Evolutionary conservation across 1,140 invertebrate species (phyloP).

Genomic region (Pentalonia nigronervosa): DNA sequence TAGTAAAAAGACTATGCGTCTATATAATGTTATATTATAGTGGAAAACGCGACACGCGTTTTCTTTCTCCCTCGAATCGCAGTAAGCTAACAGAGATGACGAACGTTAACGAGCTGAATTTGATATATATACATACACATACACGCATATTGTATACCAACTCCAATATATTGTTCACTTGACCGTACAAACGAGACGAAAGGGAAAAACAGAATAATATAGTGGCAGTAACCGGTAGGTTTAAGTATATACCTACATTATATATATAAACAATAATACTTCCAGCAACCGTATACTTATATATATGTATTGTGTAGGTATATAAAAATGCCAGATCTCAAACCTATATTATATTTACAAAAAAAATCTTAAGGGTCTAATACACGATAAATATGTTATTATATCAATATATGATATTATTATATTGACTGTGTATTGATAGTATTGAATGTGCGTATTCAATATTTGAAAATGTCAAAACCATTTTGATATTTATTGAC

Average conservation of each 20-base stretch:
- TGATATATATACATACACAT: neutral
- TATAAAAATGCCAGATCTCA: neutral
- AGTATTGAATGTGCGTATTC: neutral
- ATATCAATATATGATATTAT: neutral
- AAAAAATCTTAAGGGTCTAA: neutral
- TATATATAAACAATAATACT: neutral
- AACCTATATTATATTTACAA: neutral
- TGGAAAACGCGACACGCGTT: neutral
- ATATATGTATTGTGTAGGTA: neutral
- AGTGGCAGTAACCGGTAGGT: neutral
- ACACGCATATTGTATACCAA: neutral
- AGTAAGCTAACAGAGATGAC: neutral
- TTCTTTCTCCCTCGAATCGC: neutral
- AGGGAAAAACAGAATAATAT: neutral
- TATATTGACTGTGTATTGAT: neutral
- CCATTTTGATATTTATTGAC: neutral
- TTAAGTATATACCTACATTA: neutral
- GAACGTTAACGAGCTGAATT: slow-evolving; percentile 26
- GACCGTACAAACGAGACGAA: slow-evolving; percentile 1
- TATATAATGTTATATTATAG: neutral
- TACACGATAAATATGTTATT: neutral
- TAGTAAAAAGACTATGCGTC: neutral
- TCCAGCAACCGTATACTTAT: neutral
- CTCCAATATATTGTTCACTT: slow-evolving; percentile 11
- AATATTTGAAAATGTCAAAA: neutral